phyloP scores from a whole-genome alignment of 2,888 invertebrate genomes.

The Cremastinae sp. region DNA sequence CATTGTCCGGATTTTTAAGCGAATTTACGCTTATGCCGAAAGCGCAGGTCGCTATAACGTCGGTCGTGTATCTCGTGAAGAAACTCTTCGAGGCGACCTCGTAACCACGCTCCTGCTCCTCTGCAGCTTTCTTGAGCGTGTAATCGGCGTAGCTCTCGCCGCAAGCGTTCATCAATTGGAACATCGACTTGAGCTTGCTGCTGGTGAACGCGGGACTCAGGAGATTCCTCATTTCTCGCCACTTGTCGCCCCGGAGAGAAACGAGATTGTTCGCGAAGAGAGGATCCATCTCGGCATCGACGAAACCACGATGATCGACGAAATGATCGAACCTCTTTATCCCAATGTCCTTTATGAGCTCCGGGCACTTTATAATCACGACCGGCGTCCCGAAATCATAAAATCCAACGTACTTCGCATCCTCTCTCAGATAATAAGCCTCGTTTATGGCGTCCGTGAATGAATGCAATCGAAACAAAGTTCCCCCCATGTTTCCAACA shows the following conservation, averaged over 20 bases:
- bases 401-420: conserved; percentile 70
- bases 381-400: conserved; percentile 65
- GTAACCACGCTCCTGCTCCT: no score
- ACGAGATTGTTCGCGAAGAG: conserved; percentile 70
- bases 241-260: conserved; percentile 67
- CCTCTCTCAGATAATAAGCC: conserved; percentile 62
- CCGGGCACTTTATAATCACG: conserved; percentile 67
- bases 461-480: conserved; percentile 5
- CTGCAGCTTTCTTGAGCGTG: conserved; percentile 61
- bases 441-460: conserved; percentile 50
- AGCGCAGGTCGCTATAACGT: conserved; percentile 83
- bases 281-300: conserved; percentile 67
- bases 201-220: conserved; percentile 74
- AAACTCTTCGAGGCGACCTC: conserved; percentile 81
- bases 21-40: conserved; percentile 83
- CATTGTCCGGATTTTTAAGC: conserved; percentile 81
- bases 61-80: conserved; percentile 82
- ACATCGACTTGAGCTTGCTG: conserved; percentile 74
- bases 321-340: conserved; percentile 67
- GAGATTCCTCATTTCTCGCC: conserved; percentile 72
- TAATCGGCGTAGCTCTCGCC: conserved; percentile 68
- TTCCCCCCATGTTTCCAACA: conserved; percentile 69
- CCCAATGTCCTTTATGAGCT: conserved; percentile 66
- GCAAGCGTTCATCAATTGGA: conserved; percentile 67
- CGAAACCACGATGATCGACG: conserved; percentile 60